phyloP scores from a whole-genome alignment of 2,797 vertebrate genomes.

The Brotula barbata region DNA sequence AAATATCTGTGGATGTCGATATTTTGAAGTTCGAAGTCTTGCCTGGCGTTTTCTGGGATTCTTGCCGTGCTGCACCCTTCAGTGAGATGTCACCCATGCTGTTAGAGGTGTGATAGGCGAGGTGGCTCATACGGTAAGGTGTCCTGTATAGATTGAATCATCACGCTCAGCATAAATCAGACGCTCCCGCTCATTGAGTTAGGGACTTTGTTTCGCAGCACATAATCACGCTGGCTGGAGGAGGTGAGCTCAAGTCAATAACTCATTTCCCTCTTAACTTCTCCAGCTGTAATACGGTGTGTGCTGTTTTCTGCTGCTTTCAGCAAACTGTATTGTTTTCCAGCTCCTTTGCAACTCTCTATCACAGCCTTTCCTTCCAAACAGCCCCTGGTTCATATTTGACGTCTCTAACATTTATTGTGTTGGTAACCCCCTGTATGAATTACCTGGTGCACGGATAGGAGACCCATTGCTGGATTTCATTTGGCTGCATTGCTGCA shows the following conservation, averaged over 20 bases:
- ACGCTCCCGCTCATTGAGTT: constrained; percentile 8
- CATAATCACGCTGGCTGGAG: constrained; percentile 14
- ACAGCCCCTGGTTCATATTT: neutral
- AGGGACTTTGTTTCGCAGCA: constrained; percentile 23
- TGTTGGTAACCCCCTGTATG: neutral
- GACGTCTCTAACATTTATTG: neutral
- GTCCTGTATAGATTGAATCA: neutral
- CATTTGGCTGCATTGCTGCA: neutral
- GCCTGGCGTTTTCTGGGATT: too few species aligned
- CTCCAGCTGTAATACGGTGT: constrained; percentile 11
- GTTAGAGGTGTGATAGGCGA: neutral
- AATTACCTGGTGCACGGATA: neutral
- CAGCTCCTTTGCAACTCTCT: neutral
- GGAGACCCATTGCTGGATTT: neutral
- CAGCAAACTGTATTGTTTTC: constrained; percentile 6
- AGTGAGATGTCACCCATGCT: neutral
- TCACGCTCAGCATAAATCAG: constrained; percentile 11
- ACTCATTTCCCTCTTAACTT: constrained; percentile 33
- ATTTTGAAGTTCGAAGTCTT: too few species aligned
- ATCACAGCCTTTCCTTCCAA: neutral
- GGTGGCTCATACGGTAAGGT: neutral
- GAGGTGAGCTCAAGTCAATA: constrained; percentile 39
- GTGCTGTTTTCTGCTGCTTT: constrained; percentile 26
- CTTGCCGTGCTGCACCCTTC: neutral
- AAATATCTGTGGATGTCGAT: too few species aligned